A percentile compares a stretch with the other conserved stretches of the same genome.
phyloP scores from a whole-genome alignment of 2,888 invertebrate genomes.

The Metalampra italica region DNA sequence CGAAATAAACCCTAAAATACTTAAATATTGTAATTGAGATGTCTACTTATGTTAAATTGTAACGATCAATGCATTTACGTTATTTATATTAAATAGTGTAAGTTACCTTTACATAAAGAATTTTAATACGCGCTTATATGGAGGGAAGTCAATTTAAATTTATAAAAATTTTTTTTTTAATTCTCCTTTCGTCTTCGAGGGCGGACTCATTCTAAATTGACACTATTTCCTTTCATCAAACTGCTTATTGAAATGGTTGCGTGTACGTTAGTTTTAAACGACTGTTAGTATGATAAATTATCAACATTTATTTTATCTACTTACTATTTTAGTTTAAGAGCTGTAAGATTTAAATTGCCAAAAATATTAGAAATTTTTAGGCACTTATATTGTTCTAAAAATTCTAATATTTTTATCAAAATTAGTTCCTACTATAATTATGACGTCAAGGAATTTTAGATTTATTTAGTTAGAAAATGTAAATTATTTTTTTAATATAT shows the following conservation, averaged over 20 bases:
- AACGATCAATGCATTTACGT: constrained; percentile 42
- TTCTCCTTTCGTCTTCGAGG: no score
- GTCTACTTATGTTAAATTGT: no score
- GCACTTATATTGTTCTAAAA: no score
- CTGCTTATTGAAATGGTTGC: constrained; percentile 27
- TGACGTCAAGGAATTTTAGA: neutral
- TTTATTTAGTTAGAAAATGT: neutral
- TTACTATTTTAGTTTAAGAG: constrained; percentile 6
- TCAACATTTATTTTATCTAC: constrained; percentile 16
- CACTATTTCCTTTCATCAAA: constrained; percentile 13
- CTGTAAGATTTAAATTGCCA: neutral
- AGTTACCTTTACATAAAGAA: constrained; percentile 2
- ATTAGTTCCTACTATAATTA: constrained; percentile 3
- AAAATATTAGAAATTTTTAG: no score
- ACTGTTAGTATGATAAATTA: constrained; percentile 53
- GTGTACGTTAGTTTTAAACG: constrained; percentile 34
- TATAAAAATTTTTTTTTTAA: no score
- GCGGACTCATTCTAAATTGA: neutral
- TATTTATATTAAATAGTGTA: constrained; percentile 22
- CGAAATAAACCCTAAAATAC: constrained; percentile 5
- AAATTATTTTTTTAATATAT: neutral
- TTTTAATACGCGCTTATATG: constrained; percentile 17
- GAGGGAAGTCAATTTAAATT: no score
- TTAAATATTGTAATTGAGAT: constrained; percentile 17
- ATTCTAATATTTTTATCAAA: neutral